Conservation (phyloP, 2,113 vertebrate species). For the Delphinus delphis region DNA sequence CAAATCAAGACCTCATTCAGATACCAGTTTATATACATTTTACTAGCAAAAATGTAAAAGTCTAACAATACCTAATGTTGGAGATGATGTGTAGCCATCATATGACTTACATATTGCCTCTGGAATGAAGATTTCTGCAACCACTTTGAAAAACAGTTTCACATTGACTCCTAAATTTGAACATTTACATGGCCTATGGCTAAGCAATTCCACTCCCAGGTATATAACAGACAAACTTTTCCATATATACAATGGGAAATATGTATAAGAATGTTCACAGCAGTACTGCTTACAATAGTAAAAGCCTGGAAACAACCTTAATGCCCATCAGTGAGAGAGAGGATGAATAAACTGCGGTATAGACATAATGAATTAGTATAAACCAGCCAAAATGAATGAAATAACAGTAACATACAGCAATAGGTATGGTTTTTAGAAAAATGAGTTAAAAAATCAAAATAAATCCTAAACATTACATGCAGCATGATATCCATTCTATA, state of each 20-base stretch:
- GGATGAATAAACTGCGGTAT: neutral
- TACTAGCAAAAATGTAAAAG: neutral
- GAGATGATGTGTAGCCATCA: neutral
- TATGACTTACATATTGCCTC: neutral
- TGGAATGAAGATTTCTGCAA: slow-evolving; percentile 18
- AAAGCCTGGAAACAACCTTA: neutral
- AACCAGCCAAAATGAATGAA: neutral
- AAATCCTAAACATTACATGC: neutral
- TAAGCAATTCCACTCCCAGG: neutral
- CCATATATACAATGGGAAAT: neutral
- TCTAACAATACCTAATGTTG: neutral
- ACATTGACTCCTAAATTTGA: neutral
- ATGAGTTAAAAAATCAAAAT: neutral
- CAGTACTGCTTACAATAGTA: neutral
- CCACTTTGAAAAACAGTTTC: neutral
- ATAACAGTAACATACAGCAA: neutral
- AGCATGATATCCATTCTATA: neutral
- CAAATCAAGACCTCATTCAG: neutral
- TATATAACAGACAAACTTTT: neutral
- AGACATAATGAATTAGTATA: neutral
- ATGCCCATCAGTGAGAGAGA: neutral
- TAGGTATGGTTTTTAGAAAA: slow-evolving; percentile 5
- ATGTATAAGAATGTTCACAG: neutral
- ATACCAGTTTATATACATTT: neutral
- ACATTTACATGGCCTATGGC: neutral